A percentile compares a stretch with the other conserved stretches of the same genome.
Evolutionary conservation across 2,797 vertebrate genomes (phyloP).

Genomic region (Epinephelus awoara): DNA sequence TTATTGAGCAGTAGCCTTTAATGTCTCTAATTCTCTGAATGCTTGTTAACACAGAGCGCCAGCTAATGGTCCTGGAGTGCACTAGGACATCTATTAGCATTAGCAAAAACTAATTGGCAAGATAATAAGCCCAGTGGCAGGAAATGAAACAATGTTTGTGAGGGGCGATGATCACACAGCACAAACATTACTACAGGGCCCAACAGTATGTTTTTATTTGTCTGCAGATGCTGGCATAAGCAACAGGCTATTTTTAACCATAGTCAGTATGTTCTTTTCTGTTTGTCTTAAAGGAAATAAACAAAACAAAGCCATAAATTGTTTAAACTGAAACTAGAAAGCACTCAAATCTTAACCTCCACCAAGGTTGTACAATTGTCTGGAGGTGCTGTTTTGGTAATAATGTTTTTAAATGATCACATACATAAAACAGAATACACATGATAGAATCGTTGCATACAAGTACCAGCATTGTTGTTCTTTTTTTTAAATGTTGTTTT

Average conservation of each 20-base stretch:
- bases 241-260: constrained; percentile 26
- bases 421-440: neutral
- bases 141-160: constrained; percentile 83
- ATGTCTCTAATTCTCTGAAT: constrained; percentile 75
- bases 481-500: neutral
- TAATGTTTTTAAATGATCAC: neutral
- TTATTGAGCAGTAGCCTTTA: constrained; percentile 74
- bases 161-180: constrained; percentile 68
- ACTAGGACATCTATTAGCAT: constrained; percentile 84
- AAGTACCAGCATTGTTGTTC: neutral
- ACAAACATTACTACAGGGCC: constrained; percentile 62
- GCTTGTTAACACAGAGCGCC: constrained; percentile 79
- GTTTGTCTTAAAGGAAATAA: constrained; percentile 4
- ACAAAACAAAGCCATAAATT: neutral
- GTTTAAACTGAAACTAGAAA: constrained; percentile 5
- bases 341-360: neutral
- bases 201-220: constrained; percentile 39
- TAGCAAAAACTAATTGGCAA: constrained; percentile 83
- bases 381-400: neutral
- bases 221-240: constrained; percentile 30
- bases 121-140: constrained; percentile 82
- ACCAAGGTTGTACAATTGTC: neutral
- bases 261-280: neutral
- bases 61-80: constrained; percentile 84
- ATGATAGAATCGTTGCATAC: neutral